Percentiles rank a stretch among this genome's conserved stretches.
phyloP scores from a whole-genome alignment of 2,888 invertebrate species.

The Parasteatoda lunata region DNA sequence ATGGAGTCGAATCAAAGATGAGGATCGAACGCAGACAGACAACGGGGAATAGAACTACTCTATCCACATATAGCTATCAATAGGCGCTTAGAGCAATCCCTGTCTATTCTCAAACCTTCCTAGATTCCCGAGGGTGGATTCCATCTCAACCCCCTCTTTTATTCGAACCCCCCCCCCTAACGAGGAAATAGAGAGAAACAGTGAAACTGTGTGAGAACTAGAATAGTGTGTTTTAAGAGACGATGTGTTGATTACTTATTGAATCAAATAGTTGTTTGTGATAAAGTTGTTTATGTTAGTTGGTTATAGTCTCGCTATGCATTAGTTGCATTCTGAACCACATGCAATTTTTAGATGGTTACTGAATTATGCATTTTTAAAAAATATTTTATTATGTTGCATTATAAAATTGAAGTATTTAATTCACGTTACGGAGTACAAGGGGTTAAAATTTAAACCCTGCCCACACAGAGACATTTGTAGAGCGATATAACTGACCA shows the following conservation, averaged over 20 bases:
- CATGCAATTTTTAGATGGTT: too few species aligned
- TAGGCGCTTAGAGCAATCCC: conserved; percentile 62
- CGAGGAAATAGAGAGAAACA: background rate
- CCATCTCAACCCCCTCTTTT: background rate
- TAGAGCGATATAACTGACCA: too few species aligned
- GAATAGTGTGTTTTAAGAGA: conserved; percentile 41
- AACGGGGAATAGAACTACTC: conserved; percentile 36
- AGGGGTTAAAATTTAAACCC: too few species aligned
- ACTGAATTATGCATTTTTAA: too few species aligned
- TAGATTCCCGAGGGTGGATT: conserved; percentile 15
- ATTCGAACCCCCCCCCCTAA: conserved; percentile 10
- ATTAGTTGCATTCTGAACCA: too few species aligned
- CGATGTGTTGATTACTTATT: conserved; percentile 63
- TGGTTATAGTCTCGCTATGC: too few species aligned
- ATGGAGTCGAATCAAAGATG: background rate
- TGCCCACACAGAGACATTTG: too few species aligned
- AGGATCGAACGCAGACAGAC: background rate
- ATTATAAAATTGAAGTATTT: too few species aligned
- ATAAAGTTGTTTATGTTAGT: too few species aligned
- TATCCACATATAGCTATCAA: conserved; percentile 57
- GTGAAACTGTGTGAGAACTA: background rate
- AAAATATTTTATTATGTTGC: too few species aligned
- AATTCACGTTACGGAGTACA: too few species aligned
- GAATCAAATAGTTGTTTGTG: conserved; percentile 11
- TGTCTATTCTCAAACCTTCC: conserved; percentile 12